These are phyloP conservation scores for Eupithecia insigniata DNA, from an alignment of 2,888 invertebrate species.

Conservation along the genomic window DNA sequence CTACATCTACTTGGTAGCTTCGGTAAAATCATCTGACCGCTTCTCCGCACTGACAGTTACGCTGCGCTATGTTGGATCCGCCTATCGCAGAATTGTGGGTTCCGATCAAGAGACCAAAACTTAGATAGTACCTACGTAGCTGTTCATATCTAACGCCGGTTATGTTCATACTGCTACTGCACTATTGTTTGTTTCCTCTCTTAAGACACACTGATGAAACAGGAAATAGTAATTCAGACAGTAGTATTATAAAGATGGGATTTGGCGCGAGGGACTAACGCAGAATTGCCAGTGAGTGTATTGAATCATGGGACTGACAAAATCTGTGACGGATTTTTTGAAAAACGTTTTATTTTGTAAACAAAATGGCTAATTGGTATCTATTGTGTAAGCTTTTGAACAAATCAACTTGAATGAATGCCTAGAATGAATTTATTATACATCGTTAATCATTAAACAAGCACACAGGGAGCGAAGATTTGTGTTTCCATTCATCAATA, in stretches of 20 bases:
- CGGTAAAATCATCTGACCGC: no score
- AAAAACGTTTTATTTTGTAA: no score
- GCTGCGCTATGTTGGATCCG: no score
- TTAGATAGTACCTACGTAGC: not conserved
- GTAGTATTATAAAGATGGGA: constrained; percentile 16
- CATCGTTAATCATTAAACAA: not conserved
- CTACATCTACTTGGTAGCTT: no score
- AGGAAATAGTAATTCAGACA: constrained; percentile 32
- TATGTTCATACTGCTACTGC: not conserved
- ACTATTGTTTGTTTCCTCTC: constrained; percentile 1
- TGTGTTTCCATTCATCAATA: not conserved
- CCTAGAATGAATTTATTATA: no score
- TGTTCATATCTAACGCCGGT: not conserved
- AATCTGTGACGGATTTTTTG: no score
- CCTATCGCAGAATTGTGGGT: no score
- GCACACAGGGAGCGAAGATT: not conserved
- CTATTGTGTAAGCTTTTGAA: no score
- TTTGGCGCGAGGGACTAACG: constrained; percentile 24
- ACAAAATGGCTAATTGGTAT: no score
- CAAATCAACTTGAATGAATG: no score
- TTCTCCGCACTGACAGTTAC: no score
- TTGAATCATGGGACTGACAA: not conserved
- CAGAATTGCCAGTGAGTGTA: constrained; percentile 21
- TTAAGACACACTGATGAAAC: constrained; percentile 18
- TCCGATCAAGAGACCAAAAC: no score